A percentile compares a stretch with the other conserved stretches of the same genome.
These are phyloP conservation scores for Hydrozoanthus tunicans DNA, from an alignment of 64 coral and sea anemone species.

Conservation along the genomic window DNA sequence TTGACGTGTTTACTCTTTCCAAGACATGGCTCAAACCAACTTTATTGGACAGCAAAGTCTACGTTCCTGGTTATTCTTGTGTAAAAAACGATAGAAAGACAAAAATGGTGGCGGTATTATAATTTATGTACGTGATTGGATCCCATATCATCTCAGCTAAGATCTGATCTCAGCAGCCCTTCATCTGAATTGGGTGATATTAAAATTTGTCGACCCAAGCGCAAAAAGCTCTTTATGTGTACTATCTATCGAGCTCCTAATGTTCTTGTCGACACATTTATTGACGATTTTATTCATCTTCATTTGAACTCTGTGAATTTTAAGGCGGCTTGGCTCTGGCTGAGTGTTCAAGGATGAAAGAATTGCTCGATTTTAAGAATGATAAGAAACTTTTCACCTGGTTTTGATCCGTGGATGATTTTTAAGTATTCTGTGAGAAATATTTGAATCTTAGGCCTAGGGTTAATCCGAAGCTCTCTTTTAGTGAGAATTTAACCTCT, in stretches of 20 bases:
- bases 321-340: too few relatives aligned
- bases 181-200: constrained; percentile 39
- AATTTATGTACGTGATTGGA: constrained; percentile 44
- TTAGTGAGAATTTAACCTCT: too few relatives aligned
- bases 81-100: constrained; percentile 28
- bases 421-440: too few relatives aligned
- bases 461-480: too few relatives aligned
- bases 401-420: too few relatives aligned
- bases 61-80: constrained; percentile 30
- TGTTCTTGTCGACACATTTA: background rate
- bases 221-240: constrained; percentile 36
- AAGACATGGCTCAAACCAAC: constrained; percentile 44
- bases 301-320: too few relatives aligned
- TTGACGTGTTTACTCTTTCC: constrained; percentile 14
- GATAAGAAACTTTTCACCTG: too few relatives aligned
- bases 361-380: too few relatives aligned
- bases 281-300: too few relatives aligned
- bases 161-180: background rate
- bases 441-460: too few relatives aligned
- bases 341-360: too few relatives aligned
- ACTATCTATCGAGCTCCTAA: constrained; percentile 44
- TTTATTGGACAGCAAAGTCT: constrained; percentile 46
- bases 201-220: constrained; percentile 43
- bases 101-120: constrained; percentile 32
- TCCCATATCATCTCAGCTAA: constrained; percentile 12